A percentile compares a stretch with the other conserved stretches of the same genome.
These are phyloP conservation scores for human DNA, from an alignment of 2,113 vertebrate species.

Conservation along the genomic window GRCh38 chr6:70202001-70202500, in stretches of 20 bases:
- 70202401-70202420: background rate
- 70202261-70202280: background rate
- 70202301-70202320: slow-evolving; percentile 28
- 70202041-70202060: background rate
- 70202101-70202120: background rate
- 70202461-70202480: background rate
- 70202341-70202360: background rate
- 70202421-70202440: background rate
- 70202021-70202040: background rate
- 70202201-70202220: background rate
- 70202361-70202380: slow-evolving; percentile 18
- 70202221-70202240: background rate
- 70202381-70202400: background rate
- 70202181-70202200: background rate
- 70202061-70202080: background rate
- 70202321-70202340: background rate
- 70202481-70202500: background rate
- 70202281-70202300: background rate
- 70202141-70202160: background rate
- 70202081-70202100: background rate
- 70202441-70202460: background rate
- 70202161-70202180: accelerated
- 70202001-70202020: background rate
- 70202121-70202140: background rate
- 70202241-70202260: background rate